These are phyloP conservation scores for Drosophila falleni DNA, from an alignment of 2,888 invertebrate genomes.

Conservation along the genomic window DNA sequence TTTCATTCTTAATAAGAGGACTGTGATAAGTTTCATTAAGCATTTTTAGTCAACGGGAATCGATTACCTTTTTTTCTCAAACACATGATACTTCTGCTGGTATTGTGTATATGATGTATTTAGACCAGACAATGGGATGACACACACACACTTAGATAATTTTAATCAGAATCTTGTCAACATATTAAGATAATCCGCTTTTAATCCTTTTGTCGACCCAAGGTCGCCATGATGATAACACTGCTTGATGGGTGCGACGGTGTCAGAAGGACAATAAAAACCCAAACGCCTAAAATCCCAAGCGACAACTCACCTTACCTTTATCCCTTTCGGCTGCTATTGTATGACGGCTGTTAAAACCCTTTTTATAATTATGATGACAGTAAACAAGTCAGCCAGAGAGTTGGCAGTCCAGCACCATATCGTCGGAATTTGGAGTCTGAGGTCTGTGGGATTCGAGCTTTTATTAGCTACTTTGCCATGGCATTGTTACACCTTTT, in stretches of 20 bases:
- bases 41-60: constrained; percentile 18
- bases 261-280: constrained; percentile 58
- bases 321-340: constrained; percentile 56
- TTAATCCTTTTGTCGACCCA: constrained; percentile 81
- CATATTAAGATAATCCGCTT: constrained; percentile 81
- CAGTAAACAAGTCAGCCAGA: constrained; percentile 71
- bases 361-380: constrained; percentile 80
- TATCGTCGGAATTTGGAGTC: constrained; percentile 11
- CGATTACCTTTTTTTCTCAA: constrained; percentile 25
- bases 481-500: constrained; percentile 77
- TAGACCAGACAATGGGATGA: constrained; percentile 29
- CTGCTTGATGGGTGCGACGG: constrained; percentile 40
- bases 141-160: constrained; percentile 28
- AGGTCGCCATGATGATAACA: constrained; percentile 63
- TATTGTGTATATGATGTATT: constrained; percentile 11
- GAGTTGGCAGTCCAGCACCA: constrained; percentile 13
- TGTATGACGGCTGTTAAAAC: constrained; percentile 67
- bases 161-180: constrained; percentile 79
- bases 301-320: constrained; percentile 64
- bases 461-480: constrained; percentile 78
- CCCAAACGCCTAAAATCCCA: constrained; percentile 42
- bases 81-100: constrained; percentile 22
- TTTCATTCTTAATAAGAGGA: background rate
- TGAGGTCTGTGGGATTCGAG: constrained; percentile 42
- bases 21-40: constrained; percentile 2